Conservation (phyloP, 2,888 invertebrate species). For the Agrochola lychnidis region DNA sequence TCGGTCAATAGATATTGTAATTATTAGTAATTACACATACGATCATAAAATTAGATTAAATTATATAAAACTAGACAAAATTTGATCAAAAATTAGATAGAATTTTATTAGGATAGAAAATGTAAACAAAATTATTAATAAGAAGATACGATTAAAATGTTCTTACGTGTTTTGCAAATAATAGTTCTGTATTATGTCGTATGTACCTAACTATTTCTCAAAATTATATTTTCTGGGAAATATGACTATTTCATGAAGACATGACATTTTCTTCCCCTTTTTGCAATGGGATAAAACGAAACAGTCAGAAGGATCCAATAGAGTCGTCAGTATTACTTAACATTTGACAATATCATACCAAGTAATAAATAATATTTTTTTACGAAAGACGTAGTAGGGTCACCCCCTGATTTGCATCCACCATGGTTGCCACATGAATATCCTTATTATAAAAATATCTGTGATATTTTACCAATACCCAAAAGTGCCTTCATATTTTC, state of each 20-base stretch:
- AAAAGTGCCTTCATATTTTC: background rate
- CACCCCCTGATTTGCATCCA: constrained; percentile 22
- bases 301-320: background rate
- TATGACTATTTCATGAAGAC: background rate
- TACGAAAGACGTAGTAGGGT: constrained; percentile 24
- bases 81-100: too few relatives aligned
- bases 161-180: background rate
- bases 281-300: background rate
- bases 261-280: background rate
- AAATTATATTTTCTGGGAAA: background rate
- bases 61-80: too few relatives aligned
- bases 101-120: too few relatives aligned
- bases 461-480: background rate
- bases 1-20: too few relatives aligned
- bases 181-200: too few relatives aligned
- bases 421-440: constrained; percentile 16
- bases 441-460: background rate
- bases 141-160: too few relatives aligned
- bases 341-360: constrained; percentile 28
- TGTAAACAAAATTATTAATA: too few relatives aligned
- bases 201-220: too few relatives aligned
- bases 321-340: constrained; percentile 28
- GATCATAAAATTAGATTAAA: too few relatives aligned
- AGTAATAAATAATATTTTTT: constrained; percentile 46
- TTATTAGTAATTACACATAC: too few relatives aligned